Evolutionary conservation across 2,888 invertebrate species (phyloP), one percentile per base, ranked within the genome.

Genomic region (Helleia helle): DNA sequence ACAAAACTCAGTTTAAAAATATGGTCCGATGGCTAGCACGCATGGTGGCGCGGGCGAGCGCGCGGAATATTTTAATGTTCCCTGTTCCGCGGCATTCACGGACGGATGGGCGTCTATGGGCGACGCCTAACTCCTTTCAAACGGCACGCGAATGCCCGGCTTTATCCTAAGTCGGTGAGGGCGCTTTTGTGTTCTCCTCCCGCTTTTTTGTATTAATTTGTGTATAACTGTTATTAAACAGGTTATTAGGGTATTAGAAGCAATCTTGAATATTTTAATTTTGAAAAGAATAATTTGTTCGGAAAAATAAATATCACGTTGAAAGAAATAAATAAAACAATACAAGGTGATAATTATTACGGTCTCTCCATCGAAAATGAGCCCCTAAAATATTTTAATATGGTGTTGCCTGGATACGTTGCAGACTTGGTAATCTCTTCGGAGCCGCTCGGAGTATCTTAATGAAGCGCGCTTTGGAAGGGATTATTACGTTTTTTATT

Each of bases 11-110:
- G 63, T 67, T 68, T 67, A 54, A 66, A 67, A 74, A 68, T 61
- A 71, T 63, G 72, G 72, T 68, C 70, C 65, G 66, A 57, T 65
- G 69, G 48, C 42, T 56, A 44, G 51, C 57, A 67, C 65, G 77
- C 74, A 65, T 69, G 71, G 62, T 42, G 58, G 47, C 43, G 59
- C 52, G 55, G 38, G 56, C 68, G 68, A 68, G 69, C 68, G 71
- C 62, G 71, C 58, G 76, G 71, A 74, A 76, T 64, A 59, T 73
- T 80, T 77, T 77, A 79, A 81, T 77, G 72, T 72, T 59, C 59
- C 48, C 42, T 44, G 50, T 47, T 41, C 55, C 39, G 42, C 48
- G 45, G 44, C 50, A 53, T 62, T 66, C 60, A 71, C 66, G 71
- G 62, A 52, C 63, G 60, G 64, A 46, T 60, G 54, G 51, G 44